Percentiles rank a stretch among this genome's conserved stretches.
Conservation (phyloP, 2,113 vertebrate species). For the Indicator indicator region DNA sequence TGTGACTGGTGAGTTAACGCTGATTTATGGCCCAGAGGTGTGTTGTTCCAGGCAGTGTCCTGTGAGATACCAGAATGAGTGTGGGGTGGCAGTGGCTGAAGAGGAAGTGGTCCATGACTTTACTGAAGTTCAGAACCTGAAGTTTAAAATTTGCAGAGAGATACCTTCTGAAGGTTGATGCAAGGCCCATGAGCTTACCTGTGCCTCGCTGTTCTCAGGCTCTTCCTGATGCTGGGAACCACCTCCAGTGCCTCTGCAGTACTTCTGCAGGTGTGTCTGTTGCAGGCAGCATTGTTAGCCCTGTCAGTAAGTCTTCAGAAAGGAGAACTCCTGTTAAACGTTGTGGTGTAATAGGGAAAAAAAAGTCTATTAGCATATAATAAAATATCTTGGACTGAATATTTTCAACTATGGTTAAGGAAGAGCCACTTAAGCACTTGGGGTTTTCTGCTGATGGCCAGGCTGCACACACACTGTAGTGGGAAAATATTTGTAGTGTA, state of each 20-base stretch:
- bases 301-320: neutral
- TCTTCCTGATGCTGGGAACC: neutral
- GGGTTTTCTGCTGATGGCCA: neutral
- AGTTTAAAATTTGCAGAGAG: neutral
- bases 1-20: neutral
- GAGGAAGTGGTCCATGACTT: neutral
- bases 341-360: neutral
- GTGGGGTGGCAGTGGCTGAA: neutral
- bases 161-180: neutral
- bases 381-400: neutral
- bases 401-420: fast-evolving
- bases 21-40: neutral
- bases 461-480: neutral
- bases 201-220: neutral
- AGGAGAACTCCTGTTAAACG: neutral
- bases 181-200: neutral
- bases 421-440: no score
- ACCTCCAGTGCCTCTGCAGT: neutral
- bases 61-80: neutral
- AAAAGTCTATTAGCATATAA: neutral
- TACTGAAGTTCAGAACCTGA: neutral
- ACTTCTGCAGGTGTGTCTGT: neutral
- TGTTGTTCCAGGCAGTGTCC: neutral
- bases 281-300: neutral
- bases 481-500: neutral